Base-by-base conservation (phyloP, 2,797 vertebrate genomes). In the Amblyopsis hoosieri region DNA sequence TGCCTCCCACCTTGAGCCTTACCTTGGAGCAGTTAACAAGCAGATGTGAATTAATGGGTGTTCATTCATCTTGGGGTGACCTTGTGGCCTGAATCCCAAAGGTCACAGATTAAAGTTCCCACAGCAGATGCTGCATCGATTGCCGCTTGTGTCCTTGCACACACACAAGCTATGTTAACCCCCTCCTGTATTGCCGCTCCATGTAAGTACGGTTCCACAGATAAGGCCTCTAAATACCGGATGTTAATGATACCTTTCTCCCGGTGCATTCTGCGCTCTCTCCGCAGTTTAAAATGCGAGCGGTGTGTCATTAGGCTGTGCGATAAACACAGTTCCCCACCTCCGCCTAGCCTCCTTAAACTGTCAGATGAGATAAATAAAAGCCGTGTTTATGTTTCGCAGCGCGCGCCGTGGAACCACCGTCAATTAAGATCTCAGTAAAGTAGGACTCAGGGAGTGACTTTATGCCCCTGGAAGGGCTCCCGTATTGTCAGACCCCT, bases 11-110 rank as follows among this genome's bases (percentile, higher is more conserved):
- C 1, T 51, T 51, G n/a, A 42, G 48, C 48, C 8, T n/a, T 48
- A 60, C 59, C 48, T 60, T 17, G 12, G 51, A 12, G 29, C 46
- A 12, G 49, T 12, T 31, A 4, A 19, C 19, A 1, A 33, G 52
- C 68, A 70, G 46, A 66, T 72, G 58, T 57, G 29, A 58, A 57
- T 66, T 54, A 51, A 63, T 45, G 17, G 3, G 29, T 15, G 2
- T 31, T 57, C 13, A 46, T 67, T 65, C 45, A 60, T 75, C 69
- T 65, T 49, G 14, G 50, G 12, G 1, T 55, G 75, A 74, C 65
- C 60, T n/a, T 1, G 48, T 48, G 54, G 15, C 31, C 6, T 37
- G 57, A 29, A 17, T 47, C 13, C 29, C 3, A 49, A 14, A 37
- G 54, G 50, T 54, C 69, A 65, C 46, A 33, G 31, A 31, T 51